A percentile compares a stretch with the other conserved stretches of the same genome.
Conservation (phyloP, 1,140 invertebrate species). For the Trachelipus rathkii region DNA sequence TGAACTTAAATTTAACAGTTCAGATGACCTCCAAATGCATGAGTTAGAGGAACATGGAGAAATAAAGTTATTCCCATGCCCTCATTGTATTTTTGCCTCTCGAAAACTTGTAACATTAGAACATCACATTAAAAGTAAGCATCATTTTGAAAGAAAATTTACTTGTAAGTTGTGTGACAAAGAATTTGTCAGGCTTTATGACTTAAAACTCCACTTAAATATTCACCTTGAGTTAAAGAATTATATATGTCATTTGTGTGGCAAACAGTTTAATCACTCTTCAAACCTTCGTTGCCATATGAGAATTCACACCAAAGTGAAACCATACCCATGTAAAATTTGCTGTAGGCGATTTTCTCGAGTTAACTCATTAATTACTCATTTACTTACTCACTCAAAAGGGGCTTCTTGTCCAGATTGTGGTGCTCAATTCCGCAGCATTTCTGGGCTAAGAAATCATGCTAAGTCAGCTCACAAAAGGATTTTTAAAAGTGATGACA, state of each 20-base stretch:
- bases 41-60: not conserved
- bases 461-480: slow-evolving; percentile 32
- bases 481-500: not conserved
- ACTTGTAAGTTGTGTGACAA: slow-evolving; percentile 45
- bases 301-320: slow-evolving; percentile 53
- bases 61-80: not conserved
- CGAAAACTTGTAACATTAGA: not conserved
- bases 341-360: slow-evolving; percentile 55
- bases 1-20: not conserved
- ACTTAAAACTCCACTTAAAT: slow-evolving; percentile 54
- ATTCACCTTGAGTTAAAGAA: slow-evolving; percentile 53
- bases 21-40: not conserved
- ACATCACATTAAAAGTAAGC: not conserved
- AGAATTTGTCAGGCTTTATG: slow-evolving; percentile 47
- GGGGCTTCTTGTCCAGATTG: slow-evolving; percentile 27
- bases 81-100: not conserved
- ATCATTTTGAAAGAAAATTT: not conserved
- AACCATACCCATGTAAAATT: slow-evolving; percentile 53
- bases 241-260: slow-evolving; percentile 54
- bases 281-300: slow-evolving; percentile 55
- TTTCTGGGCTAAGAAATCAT: slow-evolving; percentile 26
- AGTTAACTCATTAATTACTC: slow-evolving; percentile 37
- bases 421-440: slow-evolving; percentile 23
- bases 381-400: slow-evolving; percentile 17
- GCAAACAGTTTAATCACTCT: slow-evolving; percentile 54